phyloP scores from a whole-genome alignment of 2,797 vertebrate genomes.

The Telmatherina bonti region DNA sequence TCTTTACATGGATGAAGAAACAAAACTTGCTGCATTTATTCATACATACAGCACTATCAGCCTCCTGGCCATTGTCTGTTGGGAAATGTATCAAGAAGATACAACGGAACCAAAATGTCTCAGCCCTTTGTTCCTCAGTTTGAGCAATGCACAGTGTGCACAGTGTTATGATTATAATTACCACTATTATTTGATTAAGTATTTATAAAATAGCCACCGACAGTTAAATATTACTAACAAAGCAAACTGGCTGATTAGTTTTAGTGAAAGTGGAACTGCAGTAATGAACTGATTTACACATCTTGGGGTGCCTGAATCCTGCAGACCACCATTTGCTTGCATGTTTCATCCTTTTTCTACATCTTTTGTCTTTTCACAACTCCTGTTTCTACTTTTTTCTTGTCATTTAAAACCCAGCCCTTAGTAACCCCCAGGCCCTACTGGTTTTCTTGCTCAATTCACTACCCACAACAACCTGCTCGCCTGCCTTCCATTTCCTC shows the following conservation, averaged over 20 bases:
- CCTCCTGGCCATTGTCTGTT: neutral
- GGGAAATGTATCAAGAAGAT: neutral
- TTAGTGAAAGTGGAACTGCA: neutral
- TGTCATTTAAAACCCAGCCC: conserved; percentile 2
- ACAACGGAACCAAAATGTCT: neutral
- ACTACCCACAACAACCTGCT: conserved; percentile 9
- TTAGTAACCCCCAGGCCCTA: neutral
- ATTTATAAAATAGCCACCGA: too few relatives aligned
- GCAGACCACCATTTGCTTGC: neutral
- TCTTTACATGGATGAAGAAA: neutral
- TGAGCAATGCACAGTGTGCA: too few relatives aligned
- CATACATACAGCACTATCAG: too few relatives aligned
- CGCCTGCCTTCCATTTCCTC: neutral
- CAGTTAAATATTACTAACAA: neutral
- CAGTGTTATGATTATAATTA: too few relatives aligned
- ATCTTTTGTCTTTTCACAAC: neutral
- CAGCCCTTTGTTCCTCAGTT: too few relatives aligned
- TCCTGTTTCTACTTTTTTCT: neutral
- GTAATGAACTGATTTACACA: too few relatives aligned
- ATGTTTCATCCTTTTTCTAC: neutral
- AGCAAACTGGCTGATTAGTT: neutral
- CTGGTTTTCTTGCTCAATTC: conserved; percentile 3
- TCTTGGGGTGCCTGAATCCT: conserved; percentile 2
- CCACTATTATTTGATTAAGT: too few relatives aligned
- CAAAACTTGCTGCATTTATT: neutral